phyloP scores from a whole-genome alignment of 2,888 invertebrate species.

The Agapetus fuscipes region DNA sequence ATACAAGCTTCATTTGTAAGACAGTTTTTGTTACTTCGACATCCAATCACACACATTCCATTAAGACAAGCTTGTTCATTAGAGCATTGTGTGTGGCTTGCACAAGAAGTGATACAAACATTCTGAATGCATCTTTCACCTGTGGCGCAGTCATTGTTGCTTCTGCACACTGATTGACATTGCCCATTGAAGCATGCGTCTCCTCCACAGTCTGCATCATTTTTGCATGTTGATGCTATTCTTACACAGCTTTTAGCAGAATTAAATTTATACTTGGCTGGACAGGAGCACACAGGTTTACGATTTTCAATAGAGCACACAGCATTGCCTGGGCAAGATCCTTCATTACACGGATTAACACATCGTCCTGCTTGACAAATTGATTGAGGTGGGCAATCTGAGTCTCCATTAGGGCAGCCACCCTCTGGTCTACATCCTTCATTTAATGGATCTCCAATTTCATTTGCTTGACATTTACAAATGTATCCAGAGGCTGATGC shows the following conservation, averaged over 20 bases:
- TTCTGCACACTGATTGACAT: slow-evolving; percentile 72
- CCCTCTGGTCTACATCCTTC: slow-evolving; percentile 72
- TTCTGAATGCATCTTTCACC: slow-evolving; percentile 73
- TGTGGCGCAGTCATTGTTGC: slow-evolving; percentile 64
- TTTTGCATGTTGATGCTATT: slow-evolving; percentile 52
- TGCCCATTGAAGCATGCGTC: slow-evolving; percentile 74
- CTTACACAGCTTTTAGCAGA: slow-evolving; percentile 58
- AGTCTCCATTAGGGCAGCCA: slow-evolving; percentile 60
- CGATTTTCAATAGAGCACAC: slow-evolving; percentile 69
- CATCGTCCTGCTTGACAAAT: slow-evolving; percentile 63
- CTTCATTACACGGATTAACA: slow-evolving; percentile 65
- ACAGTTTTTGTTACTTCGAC: slow-evolving; percentile 77
- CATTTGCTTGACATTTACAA: slow-evolving; percentile 71
- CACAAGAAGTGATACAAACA: slow-evolving; percentile 71
- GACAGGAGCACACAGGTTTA: slow-evolving; percentile 70
- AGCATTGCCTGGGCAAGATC: slow-evolving; percentile 73
- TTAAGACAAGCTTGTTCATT: slow-evolving; percentile 69
- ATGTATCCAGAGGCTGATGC: slow-evolving; percentile 54
- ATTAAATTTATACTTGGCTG: slow-evolving; percentile 64
- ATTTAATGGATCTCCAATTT: slow-evolving; percentile 65
- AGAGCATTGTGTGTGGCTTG: slow-evolving; percentile 72
- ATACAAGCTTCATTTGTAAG: slow-evolving; percentile 67
- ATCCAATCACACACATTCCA: slow-evolving; percentile 74
- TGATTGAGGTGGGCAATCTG: slow-evolving; percentile 67
- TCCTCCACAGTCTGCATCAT: slow-evolving; percentile 68